Base-by-base conservation (phyloP, 1,140 invertebrate species). In the Bombus superbus region DNA sequence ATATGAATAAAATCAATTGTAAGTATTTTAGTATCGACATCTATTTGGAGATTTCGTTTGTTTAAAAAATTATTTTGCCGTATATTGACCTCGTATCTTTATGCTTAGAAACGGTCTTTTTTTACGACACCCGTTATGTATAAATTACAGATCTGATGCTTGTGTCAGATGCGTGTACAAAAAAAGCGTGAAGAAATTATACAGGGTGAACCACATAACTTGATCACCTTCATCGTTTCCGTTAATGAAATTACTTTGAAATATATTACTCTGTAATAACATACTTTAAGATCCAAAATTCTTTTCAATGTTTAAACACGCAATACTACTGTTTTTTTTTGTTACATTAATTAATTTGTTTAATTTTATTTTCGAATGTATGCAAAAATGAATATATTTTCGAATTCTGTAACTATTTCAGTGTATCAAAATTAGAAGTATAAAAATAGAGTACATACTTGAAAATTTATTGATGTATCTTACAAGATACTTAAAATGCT, bases 401-500 rank as follows among this genome's bases (percentile, higher is more conserved):
- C 25, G 35, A 22, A n/a, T 18, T 18, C 15, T 32, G 28, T 32
- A 78, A 40, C 9, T 64, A 35, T 66, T n/a, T 44, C 10, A 13
- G 25, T 42, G 62, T 18, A n/a, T 53, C 5, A 11, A 4, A 42
- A 32, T 42, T 25, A 25, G 66, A 79, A 22, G 11, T 35, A 53
- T 11, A 44, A 53, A 57, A 32, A 22, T 62, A n/a, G 59, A n/a
- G 28, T 62, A n/a, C 4, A 22, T 75, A n/a, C 15, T 59, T 44
- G 28, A 59, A 72, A 72, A 25, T 32, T 22, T 53, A 71, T 62
- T 25, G 69, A 44, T 40, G n/a, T n/a, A 64, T 73, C 77, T 80
- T 18, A 32, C 32, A 35, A 40, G 38, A 38, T 38, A 44, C 57
- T 85, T 85, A 80, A 85, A 80, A 85, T 85, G 32, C 68, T 72